These are phyloP conservation scores for Marcusenius ussheri DNA, from an alignment of 2,113 vertebrate genomes.

Conservation along the genomic window DNA sequence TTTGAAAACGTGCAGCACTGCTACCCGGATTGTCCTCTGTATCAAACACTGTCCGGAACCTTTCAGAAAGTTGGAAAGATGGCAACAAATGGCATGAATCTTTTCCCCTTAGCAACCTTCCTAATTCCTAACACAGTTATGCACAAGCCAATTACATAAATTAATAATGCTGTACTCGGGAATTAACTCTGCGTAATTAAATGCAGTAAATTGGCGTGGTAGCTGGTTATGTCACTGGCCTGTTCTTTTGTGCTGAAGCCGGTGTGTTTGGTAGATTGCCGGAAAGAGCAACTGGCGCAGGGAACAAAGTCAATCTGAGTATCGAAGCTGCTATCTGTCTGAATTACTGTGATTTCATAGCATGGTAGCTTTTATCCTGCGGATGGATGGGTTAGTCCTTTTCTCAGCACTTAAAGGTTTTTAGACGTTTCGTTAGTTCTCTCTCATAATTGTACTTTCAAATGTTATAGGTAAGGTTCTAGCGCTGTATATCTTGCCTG, in stretches of 20 bases:
- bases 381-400: not conserved
- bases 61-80: not conserved
- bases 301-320: not conserved
- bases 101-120: not conserved
- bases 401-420: not conserved
- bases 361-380: not conserved
- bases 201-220: constrained; percentile 7
- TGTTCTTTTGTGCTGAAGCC: not conserved
- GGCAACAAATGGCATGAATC: not conserved
- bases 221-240: not conserved
- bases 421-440: not conserved
- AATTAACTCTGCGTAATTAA: not conserved
- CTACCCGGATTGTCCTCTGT: not conserved
- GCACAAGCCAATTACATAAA: constrained; percentile 3
- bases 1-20: not conserved
- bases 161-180: not conserved
- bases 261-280: constrained; percentile 11
- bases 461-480: not conserved
- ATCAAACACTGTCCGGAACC: not conserved
- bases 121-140: not conserved
- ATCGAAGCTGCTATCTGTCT: not conserved
- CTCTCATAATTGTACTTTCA: not conserved
- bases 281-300: not conserved
- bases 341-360: not conserved
- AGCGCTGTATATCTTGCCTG: not conserved